Percentiles rank a stretch among this genome's conserved stretches.
Evolutionary conservation across 2,797 vertebrate genomes (phyloP).

Genomic region (Tachyglossus aculeatus): DNA sequence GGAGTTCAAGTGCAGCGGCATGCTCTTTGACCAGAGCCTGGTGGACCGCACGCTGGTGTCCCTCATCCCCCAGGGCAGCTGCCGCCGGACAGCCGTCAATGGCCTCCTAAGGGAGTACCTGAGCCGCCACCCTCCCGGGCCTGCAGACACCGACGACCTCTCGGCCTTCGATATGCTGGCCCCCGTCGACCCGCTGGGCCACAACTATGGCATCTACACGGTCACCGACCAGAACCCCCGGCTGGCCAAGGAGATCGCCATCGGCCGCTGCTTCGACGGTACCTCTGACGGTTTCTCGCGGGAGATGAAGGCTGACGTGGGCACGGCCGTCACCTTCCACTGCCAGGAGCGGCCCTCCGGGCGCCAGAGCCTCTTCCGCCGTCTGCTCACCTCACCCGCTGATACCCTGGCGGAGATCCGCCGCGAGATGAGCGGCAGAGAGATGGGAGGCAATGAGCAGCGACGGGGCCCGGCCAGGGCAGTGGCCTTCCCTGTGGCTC

Average conservation of each 20-base stretch:
- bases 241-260: slow-evolving; percentile 95
- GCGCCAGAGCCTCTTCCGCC: slow-evolving; percentile 90
- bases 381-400: slow-evolving; percentile 85
- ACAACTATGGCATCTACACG: slow-evolving; percentile 98
- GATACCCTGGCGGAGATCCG: slow-evolving; percentile 88
- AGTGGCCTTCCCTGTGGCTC: slow-evolving; percentile 80
- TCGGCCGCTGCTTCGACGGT: slow-evolving; percentile 96
- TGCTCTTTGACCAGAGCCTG: slow-evolving; percentile 91
- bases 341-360: slow-evolving; percentile 86
- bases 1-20: slow-evolving; percentile 96
- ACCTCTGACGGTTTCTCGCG: slow-evolving; percentile 95
- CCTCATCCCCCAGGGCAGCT: slow-evolving; percentile 89
- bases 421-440: slow-evolving; percentile 83
- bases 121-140: slow-evolving; percentile 84
- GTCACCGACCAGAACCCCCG: slow-evolving; percentile 96
- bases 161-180: slow-evolving; percentile 89
- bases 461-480: slow-evolving; percentile 77
- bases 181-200: slow-evolving; percentile 91
- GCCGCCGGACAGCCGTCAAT: slow-evolving; percentile 82
- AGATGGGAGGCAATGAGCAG: slow-evolving; percentile 75
- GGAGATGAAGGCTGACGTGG: slow-evolving; percentile 88
- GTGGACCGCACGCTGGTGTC: slow-evolving; percentile 89
- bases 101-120: slow-evolving; percentile 89
- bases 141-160: slow-evolving; percentile 78
- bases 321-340: slow-evolving; percentile 88